Percentiles rank a stretch among this genome's conserved stretches.
phyloP scores from a whole-genome alignment of 2,113 vertebrate genomes.

The Paraplagusia blochii region DNA sequence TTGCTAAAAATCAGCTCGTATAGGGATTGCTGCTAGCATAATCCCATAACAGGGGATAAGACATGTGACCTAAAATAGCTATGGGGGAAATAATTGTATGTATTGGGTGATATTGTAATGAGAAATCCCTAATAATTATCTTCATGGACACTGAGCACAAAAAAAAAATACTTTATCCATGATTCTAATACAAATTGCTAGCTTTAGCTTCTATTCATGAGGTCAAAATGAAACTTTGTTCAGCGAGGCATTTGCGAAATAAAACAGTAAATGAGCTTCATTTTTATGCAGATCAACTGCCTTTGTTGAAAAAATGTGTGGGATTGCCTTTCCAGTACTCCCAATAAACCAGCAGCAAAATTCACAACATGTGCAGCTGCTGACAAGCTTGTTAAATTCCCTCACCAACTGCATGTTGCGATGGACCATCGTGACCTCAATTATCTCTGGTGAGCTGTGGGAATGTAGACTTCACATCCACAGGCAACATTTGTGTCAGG shows the following conservation, averaged over 20 bases:
- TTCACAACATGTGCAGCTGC: constrained; percentile 15
- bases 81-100: too few relatives aligned
- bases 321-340: constrained; percentile 16
- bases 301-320: constrained; percentile 12
- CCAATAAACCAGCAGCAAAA: constrained; percentile 1
- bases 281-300: constrained; percentile 45
- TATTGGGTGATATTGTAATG: too few relatives aligned
- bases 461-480: constrained; percentile 52
- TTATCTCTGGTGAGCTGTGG: constrained; percentile 34
- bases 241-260: too few relatives aligned
- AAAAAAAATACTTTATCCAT: too few relatives aligned
- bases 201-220: too few relatives aligned
- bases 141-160: constrained; percentile 20
- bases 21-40: too few relatives aligned
- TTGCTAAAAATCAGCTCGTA: too few relatives aligned
- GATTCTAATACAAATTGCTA: too few relatives aligned
- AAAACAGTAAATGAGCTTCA: neutral
- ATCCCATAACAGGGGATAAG: too few relatives aligned
- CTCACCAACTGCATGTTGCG: constrained; percentile 9
- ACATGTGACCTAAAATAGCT: too few relatives aligned
- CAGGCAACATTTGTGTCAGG: constrained; percentile 42
- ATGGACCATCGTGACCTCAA: constrained; percentile 20
- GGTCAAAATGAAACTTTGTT: too few relatives aligned
- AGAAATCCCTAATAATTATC: constrained; percentile 1
- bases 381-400: constrained; percentile 25